phyloP scores from a whole-genome alignment of 2,113 vertebrate species.

The Gallinago jamesoni region DNA sequence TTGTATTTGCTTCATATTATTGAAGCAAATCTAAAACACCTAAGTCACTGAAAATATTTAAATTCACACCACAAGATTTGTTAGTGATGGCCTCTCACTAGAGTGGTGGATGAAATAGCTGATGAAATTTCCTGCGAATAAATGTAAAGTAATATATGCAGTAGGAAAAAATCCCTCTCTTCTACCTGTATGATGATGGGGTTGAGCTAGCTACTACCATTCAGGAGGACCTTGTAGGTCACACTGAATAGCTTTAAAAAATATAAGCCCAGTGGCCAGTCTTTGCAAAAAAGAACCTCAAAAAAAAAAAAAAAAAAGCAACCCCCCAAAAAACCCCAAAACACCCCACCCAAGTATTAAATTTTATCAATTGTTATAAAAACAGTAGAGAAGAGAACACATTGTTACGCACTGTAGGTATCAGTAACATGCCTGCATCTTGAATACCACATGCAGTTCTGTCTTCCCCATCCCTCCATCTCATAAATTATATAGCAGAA shows the following conservation, averaged over 20 bases:
- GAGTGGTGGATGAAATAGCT: not conserved
- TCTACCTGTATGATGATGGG: not conserved
- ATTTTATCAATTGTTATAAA: not conserved
- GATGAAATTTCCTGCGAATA: not conserved
- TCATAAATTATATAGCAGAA: constrained; percentile 25
- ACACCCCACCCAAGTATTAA: not conserved
- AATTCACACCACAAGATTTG: not conserved
- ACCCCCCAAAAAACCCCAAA: not conserved
- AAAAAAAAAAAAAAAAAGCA: not conserved
- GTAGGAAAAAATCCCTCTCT: not conserved
- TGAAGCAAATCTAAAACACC: not conserved
- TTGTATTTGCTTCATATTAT: not conserved
- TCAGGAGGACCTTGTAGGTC: not conserved
- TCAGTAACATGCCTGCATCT: not conserved
- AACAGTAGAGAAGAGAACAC: not conserved
- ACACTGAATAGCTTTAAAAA: not conserved
- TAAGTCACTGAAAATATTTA: not conserved
- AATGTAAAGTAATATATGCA: fast-evolving
- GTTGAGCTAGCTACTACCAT: not conserved
- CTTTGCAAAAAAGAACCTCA: not conserved
- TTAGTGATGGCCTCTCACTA: not conserved
- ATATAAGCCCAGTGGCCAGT: not conserved
- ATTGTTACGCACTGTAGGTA: not conserved
- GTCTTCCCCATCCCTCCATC: constrained; percentile 20
- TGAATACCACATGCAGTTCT: not conserved